Evolutionary conservation across 2,888 invertebrate genomes (phyloP), one percentile per base, ranked within the genome.

Genomic region (Fragum sueziense): DNA sequence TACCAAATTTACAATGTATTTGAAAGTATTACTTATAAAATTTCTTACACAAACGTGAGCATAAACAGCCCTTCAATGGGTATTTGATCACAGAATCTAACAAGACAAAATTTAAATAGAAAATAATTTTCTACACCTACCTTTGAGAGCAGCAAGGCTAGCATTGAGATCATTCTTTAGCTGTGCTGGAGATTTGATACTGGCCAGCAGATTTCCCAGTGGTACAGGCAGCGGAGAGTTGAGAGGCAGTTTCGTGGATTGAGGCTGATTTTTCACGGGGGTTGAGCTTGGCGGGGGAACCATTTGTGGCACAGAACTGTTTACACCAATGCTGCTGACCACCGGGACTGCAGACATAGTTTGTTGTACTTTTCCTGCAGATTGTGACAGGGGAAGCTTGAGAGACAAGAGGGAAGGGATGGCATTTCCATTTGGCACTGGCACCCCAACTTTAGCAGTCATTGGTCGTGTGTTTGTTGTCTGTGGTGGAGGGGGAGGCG

Each of bases 401-500:
- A 86, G 70, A 6, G 85, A 85, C 80, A 87, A 74, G 2, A 86
- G 70, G 3, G 87, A 79, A 9, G 85, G 84, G 29, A 86, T 85
- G 20, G 76, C 34, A 41, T 70, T 69, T 25, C 80, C 76, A 59
- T 31, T 74, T 22, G 74, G 20, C 9, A 68, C 68, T 47, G 14
- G 47, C 33, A 51, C 52, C 17, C 52, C 52, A 31, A 57, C n/a
- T 29, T 74, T 68, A n/a, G 61, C 29, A 9, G 22, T 47, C 6
- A 27, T 2, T 22, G 17, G n/a, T 33, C 70, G 20, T 17, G 61
- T 31, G 52, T 70, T 74, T 22, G 67, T 27, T 14, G 14, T 65
- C 37, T 67, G 81, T 27, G 79, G 84, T 29, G 86, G 86, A 57
- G 85, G 86, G 59, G 86, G 88, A 31, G 86, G 88, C 11, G 86